These are phyloP conservation scores for Pygocentrus nattereri DNA, from an alignment of 2,797 vertebrate genomes.

Conservation along the genomic window DNA sequence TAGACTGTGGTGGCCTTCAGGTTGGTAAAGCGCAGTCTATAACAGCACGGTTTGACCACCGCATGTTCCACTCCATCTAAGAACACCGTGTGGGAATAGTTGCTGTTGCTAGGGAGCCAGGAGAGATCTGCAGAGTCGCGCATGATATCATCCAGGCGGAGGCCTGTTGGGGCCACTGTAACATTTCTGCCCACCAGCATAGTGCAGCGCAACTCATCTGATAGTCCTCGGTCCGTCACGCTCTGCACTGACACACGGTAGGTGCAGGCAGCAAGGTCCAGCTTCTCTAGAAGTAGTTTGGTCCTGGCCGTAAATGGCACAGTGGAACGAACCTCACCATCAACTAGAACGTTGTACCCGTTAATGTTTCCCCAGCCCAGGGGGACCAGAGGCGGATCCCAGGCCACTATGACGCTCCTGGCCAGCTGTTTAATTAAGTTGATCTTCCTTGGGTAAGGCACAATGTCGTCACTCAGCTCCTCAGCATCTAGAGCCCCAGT, in stretches of 20 bases:
- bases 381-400: constrained; percentile 91
- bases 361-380: constrained; percentile 90
- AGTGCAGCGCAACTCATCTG: constrained; percentile 93
- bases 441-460: constrained; percentile 97
- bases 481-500: constrained; percentile 82
- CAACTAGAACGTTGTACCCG: constrained; percentile 92
- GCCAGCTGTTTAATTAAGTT: constrained; percentile 97
- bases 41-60: constrained; percentile 85
- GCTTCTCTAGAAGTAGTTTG: constrained; percentile 94
- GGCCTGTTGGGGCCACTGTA: constrained; percentile 90
- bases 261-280: constrained; percentile 87
- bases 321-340: constrained; percentile 87
- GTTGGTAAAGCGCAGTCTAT: constrained; percentile 89
- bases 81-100: constrained; percentile 94
- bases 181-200: constrained; percentile 93
- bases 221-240: constrained; percentile 86
- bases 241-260: constrained; percentile 93
- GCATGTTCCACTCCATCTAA: constrained; percentile 91
- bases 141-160: constrained; percentile 90
- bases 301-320: constrained; percentile 84
- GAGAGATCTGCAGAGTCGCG: constrained; percentile 92
- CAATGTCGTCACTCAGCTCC: constrained; percentile 90
- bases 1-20: constrained; percentile 91
- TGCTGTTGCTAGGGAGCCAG: constrained; percentile 97
- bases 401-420: constrained; percentile 97